Percentiles rank a stretch among this genome's conserved stretches.
Conservation (phyloP, 1,140 invertebrate genomes). For the Papilio xuthus region DNA sequence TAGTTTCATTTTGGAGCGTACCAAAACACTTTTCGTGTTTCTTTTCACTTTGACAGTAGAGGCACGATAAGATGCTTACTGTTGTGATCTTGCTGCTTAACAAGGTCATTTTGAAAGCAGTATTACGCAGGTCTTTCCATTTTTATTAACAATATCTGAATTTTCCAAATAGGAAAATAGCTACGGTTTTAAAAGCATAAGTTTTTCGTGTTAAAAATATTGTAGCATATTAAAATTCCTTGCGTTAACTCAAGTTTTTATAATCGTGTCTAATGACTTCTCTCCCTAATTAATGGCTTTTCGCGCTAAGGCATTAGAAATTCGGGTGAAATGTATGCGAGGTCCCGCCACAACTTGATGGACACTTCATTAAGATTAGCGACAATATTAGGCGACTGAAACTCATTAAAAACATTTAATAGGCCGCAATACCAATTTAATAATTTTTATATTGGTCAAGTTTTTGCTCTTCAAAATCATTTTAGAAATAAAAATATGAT, state of each 20-base stretch:
- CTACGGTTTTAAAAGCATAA: neutral
- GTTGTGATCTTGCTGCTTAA: neutral
- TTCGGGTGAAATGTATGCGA: slow-evolving; percentile 59
- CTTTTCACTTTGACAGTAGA: slow-evolving; percentile 1
- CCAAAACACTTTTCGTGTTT: slow-evolving; percentile 58
- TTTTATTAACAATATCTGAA: neutral
- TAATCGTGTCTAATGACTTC: slow-evolving; percentile 73
- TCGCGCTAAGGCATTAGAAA: slow-evolving; percentile 64
- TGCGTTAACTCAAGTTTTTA: slow-evolving; percentile 61
- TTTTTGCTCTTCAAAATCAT: neutral
- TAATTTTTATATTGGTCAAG: neutral
- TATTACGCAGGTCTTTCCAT: neutral
- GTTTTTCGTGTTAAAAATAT: slow-evolving; percentile 18
- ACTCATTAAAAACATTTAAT: slow-evolving; percentile 28
- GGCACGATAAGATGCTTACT: neutral
- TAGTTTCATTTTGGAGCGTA: slow-evolving; percentile 45
- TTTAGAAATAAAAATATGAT: neutral
- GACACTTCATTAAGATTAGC: slow-evolving; percentile 29
- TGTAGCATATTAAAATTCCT: slow-evolving; percentile 62
- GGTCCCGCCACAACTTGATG: slow-evolving; percentile 46
- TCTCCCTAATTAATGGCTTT: slow-evolving; percentile 71
- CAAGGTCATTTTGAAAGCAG: neutral
- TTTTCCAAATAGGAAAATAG: neutral
- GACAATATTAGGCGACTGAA: slow-evolving; percentile 27
- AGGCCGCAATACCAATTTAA: too few species aligned